phyloP scores from a whole-genome alignment of 2,113 vertebrate species.

The Lophius piscatorius region DNA sequence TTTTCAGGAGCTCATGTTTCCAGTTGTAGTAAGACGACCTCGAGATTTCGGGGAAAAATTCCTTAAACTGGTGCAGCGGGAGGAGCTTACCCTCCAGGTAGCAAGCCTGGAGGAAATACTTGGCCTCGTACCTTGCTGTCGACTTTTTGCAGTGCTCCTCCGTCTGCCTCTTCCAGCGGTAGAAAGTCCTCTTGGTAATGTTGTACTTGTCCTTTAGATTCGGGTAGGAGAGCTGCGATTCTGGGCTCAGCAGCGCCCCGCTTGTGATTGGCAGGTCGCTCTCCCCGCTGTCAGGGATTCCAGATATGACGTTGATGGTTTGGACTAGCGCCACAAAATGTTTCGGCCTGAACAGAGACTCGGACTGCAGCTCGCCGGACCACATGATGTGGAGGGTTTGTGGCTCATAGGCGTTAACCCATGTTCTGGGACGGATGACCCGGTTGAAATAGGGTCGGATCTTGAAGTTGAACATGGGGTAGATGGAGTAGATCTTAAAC shows the following conservation, averaged over 20 bases:
- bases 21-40: slow-evolving; percentile 94
- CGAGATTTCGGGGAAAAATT: slow-evolving; percentile 93
- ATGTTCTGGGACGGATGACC: slow-evolving; percentile 87
- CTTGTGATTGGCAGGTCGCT: slow-evolving; percentile 72
- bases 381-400: slow-evolving; percentile 93
- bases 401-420: slow-evolving; percentile 62
- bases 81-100: slow-evolving; percentile 87
- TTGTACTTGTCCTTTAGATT: slow-evolving; percentile 87
- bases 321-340: slow-evolving; percentile 90
- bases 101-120: slow-evolving; percentile 91
- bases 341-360: slow-evolving; percentile 86
- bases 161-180: slow-evolving; percentile 93
- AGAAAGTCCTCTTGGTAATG: slow-evolving; percentile 94
- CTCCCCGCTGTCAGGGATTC: slow-evolving; percentile 48
- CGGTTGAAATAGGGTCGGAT: slow-evolving; percentile 95
- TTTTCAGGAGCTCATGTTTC: slow-evolving; percentile 90
- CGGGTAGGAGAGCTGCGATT: slow-evolving; percentile 85
- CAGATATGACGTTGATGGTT: slow-evolving; percentile 72
- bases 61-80: slow-evolving; percentile 89
- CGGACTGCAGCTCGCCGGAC: slow-evolving; percentile 86
- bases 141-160: slow-evolving; percentile 90
- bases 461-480: slow-evolving; percentile 95
- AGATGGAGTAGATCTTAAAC: slow-evolving; percentile 94
- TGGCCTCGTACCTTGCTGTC: slow-evolving; percentile 89
- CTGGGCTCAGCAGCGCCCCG: slow-evolving; percentile 79